Conservation (phyloP, 2,113 vertebrate species). For the Polypterus senegalus region DNA sequence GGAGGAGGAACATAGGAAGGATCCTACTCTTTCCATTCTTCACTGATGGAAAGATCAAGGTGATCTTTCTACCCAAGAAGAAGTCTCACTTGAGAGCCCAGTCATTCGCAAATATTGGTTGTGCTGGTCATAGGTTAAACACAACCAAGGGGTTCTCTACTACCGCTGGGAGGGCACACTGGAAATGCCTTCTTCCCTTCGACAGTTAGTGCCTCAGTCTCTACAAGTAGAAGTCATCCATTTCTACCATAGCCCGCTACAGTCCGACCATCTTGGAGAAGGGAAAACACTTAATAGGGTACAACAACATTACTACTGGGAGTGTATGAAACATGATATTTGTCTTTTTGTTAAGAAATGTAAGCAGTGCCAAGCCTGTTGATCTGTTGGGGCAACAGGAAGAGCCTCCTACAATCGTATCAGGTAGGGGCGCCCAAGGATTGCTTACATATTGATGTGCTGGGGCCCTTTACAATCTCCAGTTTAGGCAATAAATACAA, state of each 20-base stretch:
- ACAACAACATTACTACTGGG: too few species aligned
- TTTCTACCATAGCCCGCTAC: slow-evolving; percentile 5
- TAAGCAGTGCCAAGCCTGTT: slow-evolving; percentile 2
- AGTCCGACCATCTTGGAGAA: slow-evolving; percentile 12
- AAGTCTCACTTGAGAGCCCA: not conserved
- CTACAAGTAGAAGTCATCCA: slow-evolving; percentile 1
- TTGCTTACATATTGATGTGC: slow-evolving; percentile 7
- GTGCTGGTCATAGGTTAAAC: slow-evolving; percentile 7
- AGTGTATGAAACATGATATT: too few species aligned
- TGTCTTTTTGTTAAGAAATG: too few species aligned
- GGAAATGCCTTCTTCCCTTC: not conserved
- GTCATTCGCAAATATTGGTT: slow-evolving; percentile 3
- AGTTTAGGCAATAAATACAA: slow-evolving; percentile 11
- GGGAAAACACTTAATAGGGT: slow-evolving; percentile 3
- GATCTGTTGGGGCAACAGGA: not conserved
- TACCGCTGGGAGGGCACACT: slow-evolving; percentile 3
- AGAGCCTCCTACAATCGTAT: slow-evolving; percentile 5
- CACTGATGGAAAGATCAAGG: too few species aligned
- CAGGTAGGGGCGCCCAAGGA: slow-evolving; percentile 11
- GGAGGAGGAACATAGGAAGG: not conserved
- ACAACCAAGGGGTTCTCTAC: not conserved
- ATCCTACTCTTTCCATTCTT: not conserved
- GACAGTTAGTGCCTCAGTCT: not conserved
- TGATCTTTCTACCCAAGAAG: not conserved
- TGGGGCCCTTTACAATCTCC: slow-evolving; percentile 12